phyloP scores from a whole-genome alignment of 2,888 invertebrate genomes.

The Archaeoteleia sp. region DNA sequence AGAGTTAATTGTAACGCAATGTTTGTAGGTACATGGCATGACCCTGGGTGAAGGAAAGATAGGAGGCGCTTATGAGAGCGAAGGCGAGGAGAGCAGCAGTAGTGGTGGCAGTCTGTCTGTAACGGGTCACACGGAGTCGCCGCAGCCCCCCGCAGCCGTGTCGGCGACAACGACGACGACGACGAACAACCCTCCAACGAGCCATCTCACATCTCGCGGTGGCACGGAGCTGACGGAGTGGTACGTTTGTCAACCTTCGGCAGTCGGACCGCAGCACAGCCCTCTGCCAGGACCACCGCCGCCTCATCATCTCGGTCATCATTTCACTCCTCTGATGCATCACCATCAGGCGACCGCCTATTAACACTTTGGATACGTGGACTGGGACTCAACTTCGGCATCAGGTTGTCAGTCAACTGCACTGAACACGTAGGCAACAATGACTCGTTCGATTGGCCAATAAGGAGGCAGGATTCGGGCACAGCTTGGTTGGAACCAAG shows the following conservation, averaged over 20 bases:
- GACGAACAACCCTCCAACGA: constrained; percentile 54
- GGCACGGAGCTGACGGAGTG: constrained; percentile 80
- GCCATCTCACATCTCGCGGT: constrained; percentile 57
- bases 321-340: constrained; percentile 77
- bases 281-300: constrained; percentile 82
- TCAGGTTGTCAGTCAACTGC: constrained; percentile 30
- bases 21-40: constrained; percentile 80
- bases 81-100: constrained; percentile 90
- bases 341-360: constrained; percentile 77
- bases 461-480: too few species aligned
- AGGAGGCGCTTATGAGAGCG: constrained; percentile 87
- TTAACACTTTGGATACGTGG: constrained; percentile 57
- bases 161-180: constrained; percentile 64
- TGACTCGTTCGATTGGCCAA: background rate
- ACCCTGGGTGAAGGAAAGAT: constrained; percentile 77
- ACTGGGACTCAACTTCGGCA: constrained; percentile 46
- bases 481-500: too few species aligned
- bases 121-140: constrained; percentile 75
- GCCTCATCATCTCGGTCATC: constrained; percentile 80
- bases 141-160: constrained; percentile 78
- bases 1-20: background rate
- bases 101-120: constrained; percentile 85
- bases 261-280: constrained; percentile 76
- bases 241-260: constrained; percentile 87
- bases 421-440: too few species aligned